These are phyloP conservation scores for Elaphurus davidianus DNA, from an alignment of 2,113 vertebrate genomes.

Conservation along the genomic window DNA sequence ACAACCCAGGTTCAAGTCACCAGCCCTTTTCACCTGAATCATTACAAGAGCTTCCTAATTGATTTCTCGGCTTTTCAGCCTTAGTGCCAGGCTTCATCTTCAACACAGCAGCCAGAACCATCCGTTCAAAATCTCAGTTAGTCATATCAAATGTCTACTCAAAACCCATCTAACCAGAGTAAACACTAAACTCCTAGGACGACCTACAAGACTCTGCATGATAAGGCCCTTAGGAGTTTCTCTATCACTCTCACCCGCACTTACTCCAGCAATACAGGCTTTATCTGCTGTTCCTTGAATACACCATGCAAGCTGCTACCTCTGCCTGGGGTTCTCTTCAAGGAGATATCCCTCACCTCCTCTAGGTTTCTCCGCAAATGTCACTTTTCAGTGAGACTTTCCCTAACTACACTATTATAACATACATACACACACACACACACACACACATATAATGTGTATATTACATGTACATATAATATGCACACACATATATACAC, in stretches of 20 bases:
- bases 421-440: not conserved
- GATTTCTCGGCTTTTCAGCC: not conserved
- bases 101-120: not conserved
- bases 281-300: not conserved
- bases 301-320: not conserved
- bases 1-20: not conserved
- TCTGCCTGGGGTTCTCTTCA: not conserved
- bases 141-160: not conserved
- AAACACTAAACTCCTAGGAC: not conserved
- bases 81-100: not conserved
- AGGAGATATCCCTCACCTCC: not conserved
- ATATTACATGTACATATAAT: not conserved
- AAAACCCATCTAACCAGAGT: not conserved
- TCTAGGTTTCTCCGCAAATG: not conserved
- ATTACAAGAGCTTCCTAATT: not conserved
- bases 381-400: not conserved
- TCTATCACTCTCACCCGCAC: not conserved
- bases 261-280: not conserved
- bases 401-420: not conserved
- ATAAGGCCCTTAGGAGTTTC: not conserved
- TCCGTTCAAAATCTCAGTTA: not conserved
- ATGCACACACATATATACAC: not conserved
- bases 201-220: not conserved
- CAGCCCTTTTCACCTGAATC: not conserved
- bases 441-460: not conserved